phyloP scores from a whole-genome alignment of 30 jellyfish, hydroid and myxozoan genomes.

The Pelagia noctiluca region DNA sequence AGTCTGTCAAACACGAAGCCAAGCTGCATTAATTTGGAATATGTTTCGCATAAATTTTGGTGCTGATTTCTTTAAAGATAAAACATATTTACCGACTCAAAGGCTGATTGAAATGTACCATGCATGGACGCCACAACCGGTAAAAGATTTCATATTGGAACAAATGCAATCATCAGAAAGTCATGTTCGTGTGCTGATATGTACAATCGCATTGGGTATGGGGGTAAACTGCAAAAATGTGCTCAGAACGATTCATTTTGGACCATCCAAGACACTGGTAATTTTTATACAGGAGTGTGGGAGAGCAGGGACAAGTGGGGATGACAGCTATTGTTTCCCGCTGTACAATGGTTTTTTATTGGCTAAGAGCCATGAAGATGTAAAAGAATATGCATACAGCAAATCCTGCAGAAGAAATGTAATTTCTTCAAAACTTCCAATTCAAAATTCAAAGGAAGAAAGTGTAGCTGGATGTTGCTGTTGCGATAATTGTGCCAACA shows the following conservation, averaged over 20 bases:
- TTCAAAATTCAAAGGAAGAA: background rate
- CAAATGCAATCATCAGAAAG: conserved; percentile 8
- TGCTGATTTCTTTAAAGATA: background rate
- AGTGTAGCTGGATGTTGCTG: conserved; percentile 1
- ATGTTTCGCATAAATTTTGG: conserved; percentile 8
- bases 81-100: background rate
- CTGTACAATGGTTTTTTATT: conserved; percentile 27
- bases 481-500: conserved; percentile 4
- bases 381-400: conserved; percentile 6
- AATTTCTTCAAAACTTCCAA: background rate
- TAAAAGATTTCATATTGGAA: conserved; percentile 19
- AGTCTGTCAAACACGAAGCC: conserved; percentile 26
- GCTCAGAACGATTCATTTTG: conserved; percentile 27
- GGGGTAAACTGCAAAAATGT: conserved; percentile 33
- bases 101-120: conserved; percentile 42
- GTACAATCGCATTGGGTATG: conserved; percentile 55
- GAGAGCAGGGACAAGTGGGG: conserved; percentile 55
- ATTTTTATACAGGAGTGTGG: conserved; percentile 37
- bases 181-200: conserved; percentile 20
- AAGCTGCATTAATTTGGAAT: conserved; percentile 27
- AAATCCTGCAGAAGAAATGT: conserved; percentile 8
- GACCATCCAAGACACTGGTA: conserved; percentile 27
- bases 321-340: conserved; percentile 12
- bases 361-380: background rate
- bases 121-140: conserved; percentile 43